Conservation (phyloP, 2,113 vertebrate genomes). For the Caranx melampygus region DNA sequence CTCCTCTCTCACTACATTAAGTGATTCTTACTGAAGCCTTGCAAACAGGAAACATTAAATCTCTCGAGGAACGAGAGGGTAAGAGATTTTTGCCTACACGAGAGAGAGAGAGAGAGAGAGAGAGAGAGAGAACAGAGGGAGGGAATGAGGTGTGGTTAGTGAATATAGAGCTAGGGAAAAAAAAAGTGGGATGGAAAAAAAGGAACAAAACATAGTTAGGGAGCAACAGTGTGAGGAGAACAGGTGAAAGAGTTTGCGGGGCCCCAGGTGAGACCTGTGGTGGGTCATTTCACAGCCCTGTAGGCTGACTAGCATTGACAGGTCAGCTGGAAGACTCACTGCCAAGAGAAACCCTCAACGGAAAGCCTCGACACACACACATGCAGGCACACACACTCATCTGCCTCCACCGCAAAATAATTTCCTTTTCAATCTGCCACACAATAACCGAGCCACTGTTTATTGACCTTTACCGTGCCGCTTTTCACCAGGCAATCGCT, state of each 20-base stretch:
- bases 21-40: conserved; percentile 50
- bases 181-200: conserved; percentile 5
- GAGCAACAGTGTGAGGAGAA: conserved; percentile 43
- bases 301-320: conserved; percentile 70
- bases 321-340: conserved; percentile 74
- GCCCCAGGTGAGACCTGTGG: conserved; percentile 61
- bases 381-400: background rate
- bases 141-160: conserved; percentile 34
- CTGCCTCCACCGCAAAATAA: conserved; percentile 62
- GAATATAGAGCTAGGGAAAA: conserved; percentile 36
- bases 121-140: conserved; percentile 8
- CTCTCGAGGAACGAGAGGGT: conserved; percentile 26
- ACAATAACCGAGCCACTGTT: conserved; percentile 68
- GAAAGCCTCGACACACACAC: conserved; percentile 35
- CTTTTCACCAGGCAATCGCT: conserved; percentile 52
- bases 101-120: conserved; percentile 14
- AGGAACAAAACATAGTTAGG: conserved; percentile 37
- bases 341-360: conserved; percentile 61
- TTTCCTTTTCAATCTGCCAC: conserved; percentile 76
- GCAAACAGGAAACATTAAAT: conserved; percentile 52
- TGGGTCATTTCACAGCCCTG: conserved; percentile 71
- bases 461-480: conserved; percentile 72
- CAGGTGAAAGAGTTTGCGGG: conserved; percentile 31
- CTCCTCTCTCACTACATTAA: conserved; percentile 50
- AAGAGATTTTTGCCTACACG: conserved; percentile 22